Evolutionary conservation across 2,113 vertebrate species (phyloP).

Genomic region (Crotalus tigris): DNA sequence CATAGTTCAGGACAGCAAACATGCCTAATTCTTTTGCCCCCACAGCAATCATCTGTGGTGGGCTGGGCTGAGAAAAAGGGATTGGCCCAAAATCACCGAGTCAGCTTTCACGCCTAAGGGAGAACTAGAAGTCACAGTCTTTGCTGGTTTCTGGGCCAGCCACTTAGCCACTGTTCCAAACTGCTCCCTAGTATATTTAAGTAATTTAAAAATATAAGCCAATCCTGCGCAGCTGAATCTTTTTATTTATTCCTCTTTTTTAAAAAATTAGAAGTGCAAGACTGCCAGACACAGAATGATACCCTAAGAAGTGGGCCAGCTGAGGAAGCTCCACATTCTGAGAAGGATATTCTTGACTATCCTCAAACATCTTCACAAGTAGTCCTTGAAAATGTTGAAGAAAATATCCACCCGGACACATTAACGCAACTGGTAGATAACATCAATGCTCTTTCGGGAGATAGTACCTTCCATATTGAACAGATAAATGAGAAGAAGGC

Average conservation of each 20-base stretch:
- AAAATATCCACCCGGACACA: conserved; percentile 24
- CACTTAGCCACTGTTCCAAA: not conserved
- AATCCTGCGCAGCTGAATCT: not conserved
- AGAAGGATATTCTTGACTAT: not conserved
- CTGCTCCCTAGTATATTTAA: not conserved
- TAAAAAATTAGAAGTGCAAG: conserved; percentile 41
- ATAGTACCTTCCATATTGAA: conserved; percentile 72
- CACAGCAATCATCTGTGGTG: not conserved
- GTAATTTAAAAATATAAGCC: not conserved
- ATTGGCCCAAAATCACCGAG: not conserved
- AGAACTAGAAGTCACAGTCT: not conserved
- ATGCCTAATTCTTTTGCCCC: not conserved
- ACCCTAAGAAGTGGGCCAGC: not conserved
- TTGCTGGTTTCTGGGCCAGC: not conserved
- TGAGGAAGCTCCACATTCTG: not conserved
- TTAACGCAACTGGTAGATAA: conserved; percentile 77
- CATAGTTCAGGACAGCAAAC: not conserved
- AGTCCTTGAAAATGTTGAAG: conserved; percentile 72
- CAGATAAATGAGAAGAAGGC: conserved; percentile 68
- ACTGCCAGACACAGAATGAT: not conserved
- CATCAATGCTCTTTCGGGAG: conserved; percentile 44
- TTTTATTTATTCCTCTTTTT: conserved; percentile 30
- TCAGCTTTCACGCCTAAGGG: not conserved
- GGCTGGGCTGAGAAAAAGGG: not conserved
- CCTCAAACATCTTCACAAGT: conserved; percentile 35